Conservation (phyloP, 2,888 invertebrate genomes). For the Exephanes ischioxanthus region DNA sequence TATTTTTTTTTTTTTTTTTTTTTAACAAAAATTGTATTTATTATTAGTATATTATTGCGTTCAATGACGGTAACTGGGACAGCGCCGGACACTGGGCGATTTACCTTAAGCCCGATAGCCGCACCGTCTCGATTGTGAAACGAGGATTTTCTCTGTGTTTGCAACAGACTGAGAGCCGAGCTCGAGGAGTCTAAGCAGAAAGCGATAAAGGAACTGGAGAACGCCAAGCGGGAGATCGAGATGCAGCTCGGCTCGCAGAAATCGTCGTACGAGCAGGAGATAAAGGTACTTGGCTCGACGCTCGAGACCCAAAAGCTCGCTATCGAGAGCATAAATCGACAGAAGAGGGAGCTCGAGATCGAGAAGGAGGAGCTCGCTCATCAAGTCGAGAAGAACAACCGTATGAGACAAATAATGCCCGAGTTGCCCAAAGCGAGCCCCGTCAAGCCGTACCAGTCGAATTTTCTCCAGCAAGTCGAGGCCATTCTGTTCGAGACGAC, state of each 20-base stretch:
- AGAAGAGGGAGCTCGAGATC: slow-evolving; percentile 80
- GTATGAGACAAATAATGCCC: slow-evolving; percentile 85
- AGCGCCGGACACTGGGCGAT: no score
- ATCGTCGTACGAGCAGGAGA: slow-evolving; percentile 81
- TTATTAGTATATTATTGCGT: no score
- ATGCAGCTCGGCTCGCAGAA: slow-evolving; percentile 81
- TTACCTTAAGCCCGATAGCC: no score
- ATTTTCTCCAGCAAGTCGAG: slow-evolving; percentile 86
- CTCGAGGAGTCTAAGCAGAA: slow-evolving; percentile 83
- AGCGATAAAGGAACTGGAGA: slow-evolving; percentile 82
- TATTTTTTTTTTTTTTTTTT: no score
- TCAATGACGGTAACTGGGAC: no score
- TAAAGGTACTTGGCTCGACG: slow-evolving; percentile 79
- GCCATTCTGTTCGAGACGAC: slow-evolving; percentile 84
- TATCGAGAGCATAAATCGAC: slow-evolving; percentile 80
- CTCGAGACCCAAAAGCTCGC: slow-evolving; percentile 82
- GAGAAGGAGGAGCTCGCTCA: slow-evolving; percentile 82
- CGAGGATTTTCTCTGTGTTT: not conserved
- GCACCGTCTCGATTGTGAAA: not conserved
- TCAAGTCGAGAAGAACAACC: slow-evolving; percentile 85
- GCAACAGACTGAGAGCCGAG: slow-evolving; percentile 80
- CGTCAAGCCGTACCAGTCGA: slow-evolving; percentile 85
- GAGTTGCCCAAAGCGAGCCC: slow-evolving; percentile 80
- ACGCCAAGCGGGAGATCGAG: slow-evolving; percentile 81
- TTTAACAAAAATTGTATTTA: no score